A percentile compares a stretch with the other conserved stretches of the same genome.
Conservation (phyloP, 2,888 invertebrate genomes). For the Lasioglossum vierecki region DNA sequence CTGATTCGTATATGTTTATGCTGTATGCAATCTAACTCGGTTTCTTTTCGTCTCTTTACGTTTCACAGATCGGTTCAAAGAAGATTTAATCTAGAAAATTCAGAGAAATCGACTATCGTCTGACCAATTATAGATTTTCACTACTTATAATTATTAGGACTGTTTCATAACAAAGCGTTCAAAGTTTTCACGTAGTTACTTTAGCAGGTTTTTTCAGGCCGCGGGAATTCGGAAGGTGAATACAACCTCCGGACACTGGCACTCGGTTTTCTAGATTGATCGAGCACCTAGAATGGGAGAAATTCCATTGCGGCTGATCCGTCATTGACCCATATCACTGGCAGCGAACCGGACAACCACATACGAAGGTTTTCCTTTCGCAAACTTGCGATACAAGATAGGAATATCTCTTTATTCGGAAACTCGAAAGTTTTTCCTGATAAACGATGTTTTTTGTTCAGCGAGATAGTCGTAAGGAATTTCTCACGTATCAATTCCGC, state of each 20-base stretch:
- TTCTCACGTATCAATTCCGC: background rate
- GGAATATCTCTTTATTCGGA: background rate
- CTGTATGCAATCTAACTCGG: background rate
- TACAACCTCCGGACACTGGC: background rate
- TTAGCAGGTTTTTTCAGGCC: background rate
- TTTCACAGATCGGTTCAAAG: background rate
- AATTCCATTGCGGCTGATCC: conserved; percentile 11
- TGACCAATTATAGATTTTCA: background rate
- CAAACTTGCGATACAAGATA: background rate
- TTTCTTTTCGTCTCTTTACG: background rate
- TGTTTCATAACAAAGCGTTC: background rate
- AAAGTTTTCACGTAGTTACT: background rate
- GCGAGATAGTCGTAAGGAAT: background rate
- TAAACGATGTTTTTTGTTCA: background rate
- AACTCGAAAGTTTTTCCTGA: background rate
- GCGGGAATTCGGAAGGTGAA: background rate
- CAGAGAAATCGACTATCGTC: background rate
- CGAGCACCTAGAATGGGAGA: background rate
- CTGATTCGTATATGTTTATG: background rate
- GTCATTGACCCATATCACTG: conserved; percentile 30
- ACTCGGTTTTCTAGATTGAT: background rate
- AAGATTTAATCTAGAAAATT: background rate
- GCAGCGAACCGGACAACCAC: background rate
- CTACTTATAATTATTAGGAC: background rate
- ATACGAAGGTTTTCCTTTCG: background rate